Conservation (phyloP, 2,797 vertebrate genomes). For the Rhinoraja longicauda region DNA sequence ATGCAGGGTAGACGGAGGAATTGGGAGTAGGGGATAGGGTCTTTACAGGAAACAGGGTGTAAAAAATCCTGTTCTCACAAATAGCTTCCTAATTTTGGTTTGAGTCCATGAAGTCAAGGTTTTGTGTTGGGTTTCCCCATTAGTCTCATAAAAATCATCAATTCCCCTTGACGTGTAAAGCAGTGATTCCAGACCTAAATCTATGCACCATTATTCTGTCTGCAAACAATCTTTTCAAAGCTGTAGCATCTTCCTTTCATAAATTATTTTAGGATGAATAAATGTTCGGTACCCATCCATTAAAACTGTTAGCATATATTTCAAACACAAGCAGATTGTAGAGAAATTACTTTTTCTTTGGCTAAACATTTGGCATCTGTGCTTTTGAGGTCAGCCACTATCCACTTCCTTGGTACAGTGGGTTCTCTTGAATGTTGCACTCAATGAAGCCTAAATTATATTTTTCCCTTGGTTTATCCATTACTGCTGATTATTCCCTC, state of each 20-base stretch:
- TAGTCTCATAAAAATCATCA: background rate
- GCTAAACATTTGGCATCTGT: background rate
- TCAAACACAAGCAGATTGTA: background rate
- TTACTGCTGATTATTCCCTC: background rate
- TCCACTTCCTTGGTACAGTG: background rate
- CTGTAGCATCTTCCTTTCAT: background rate
- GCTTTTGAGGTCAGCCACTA: background rate
- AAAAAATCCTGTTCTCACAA: background rate
- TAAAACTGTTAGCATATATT: background rate
- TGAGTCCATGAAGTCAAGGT: background rate
- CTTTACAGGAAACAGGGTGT: too few relatives aligned
- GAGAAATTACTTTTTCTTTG: background rate
- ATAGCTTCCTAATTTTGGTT: background rate
- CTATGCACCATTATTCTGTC: background rate
- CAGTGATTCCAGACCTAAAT: background rate
- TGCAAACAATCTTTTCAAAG: background rate
- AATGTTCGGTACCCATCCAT: background rate
- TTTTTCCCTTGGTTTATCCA: background rate
- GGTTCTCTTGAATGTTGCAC: background rate
- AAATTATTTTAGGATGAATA: constrained; percentile 13
- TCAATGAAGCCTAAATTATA: background rate
- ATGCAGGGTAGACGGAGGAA: too few relatives aligned
- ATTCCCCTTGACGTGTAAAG: background rate
- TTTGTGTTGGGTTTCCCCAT: background rate
- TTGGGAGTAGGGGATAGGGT: too few relatives aligned